These are phyloP conservation scores for Trissonchulus latispiculum DNA, from an alignment of 2,888 invertebrate species.

Conservation along the genomic window DNA sequence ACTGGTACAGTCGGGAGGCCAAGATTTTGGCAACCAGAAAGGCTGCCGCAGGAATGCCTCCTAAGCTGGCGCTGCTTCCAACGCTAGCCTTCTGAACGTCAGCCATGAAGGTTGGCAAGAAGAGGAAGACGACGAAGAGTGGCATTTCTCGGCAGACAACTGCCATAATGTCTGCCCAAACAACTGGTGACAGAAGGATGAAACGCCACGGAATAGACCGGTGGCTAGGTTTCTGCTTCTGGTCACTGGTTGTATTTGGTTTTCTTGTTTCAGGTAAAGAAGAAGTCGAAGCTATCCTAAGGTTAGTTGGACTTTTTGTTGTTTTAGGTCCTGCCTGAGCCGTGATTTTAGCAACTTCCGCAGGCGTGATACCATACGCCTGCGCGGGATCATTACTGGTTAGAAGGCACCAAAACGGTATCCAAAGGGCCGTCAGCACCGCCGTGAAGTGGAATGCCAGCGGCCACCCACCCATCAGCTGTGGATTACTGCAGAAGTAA, in stretches of 20 bases:
- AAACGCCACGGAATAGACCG: constrained; percentile 8
- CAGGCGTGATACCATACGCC: neutral
- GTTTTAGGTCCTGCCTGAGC: neutral
- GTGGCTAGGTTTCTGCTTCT: neutral
- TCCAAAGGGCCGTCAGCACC: neutral
- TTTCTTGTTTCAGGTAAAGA: too few species aligned
- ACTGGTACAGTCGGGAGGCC: constrained; percentile 11
- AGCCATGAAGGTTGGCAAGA: constrained; percentile 19
- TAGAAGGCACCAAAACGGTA: constrained; percentile 11
- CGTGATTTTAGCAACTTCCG: neutral
- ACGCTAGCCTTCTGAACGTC: constrained; percentile 10
- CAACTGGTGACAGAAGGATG: neutral
- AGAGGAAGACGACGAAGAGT: constrained; percentile 12
- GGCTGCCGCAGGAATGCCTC: neutral
- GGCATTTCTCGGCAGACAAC: constrained; percentile 23
- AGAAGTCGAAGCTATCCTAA: too few species aligned
- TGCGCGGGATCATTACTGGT: neutral
- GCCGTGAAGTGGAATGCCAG: constrained; percentile 18
- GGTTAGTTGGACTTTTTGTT: too few species aligned
- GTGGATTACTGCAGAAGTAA: neutral
- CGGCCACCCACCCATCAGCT: constrained; percentile 18
- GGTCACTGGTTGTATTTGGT: too few species aligned
- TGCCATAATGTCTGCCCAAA: constrained; percentile 18
- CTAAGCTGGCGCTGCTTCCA: neutral
- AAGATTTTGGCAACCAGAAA: constrained; percentile 15